These are phyloP conservation scores for Lissonota sp. DNA, from an alignment of 2,888 invertebrate species.

Conservation along the genomic window DNA sequence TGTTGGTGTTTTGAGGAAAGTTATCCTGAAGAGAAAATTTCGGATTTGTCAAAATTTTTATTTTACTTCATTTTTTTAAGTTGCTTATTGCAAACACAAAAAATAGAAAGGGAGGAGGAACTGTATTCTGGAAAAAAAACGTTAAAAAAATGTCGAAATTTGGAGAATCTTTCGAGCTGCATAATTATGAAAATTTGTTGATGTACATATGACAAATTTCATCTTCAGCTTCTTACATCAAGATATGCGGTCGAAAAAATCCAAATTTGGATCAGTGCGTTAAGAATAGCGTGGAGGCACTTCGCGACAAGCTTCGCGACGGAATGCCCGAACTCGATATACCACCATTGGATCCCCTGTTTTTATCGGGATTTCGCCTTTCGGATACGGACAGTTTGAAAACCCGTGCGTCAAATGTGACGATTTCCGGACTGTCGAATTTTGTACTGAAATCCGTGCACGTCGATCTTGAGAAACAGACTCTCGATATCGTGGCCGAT, in stretches of 20 bases:
- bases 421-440: conserved; percentile 70
- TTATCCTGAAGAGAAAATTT: no score
- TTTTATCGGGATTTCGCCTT: conserved; percentile 70
- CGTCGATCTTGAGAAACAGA: conserved; percentile 67
- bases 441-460: conserved; percentile 66
- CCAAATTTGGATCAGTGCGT: conserved; percentile 77
- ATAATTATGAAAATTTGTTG: no score
- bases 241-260: conserved; percentile 75
- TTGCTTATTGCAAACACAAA: no score
- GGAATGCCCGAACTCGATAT: conserved; percentile 79
- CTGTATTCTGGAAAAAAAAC: no score
- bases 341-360: conserved; percentile 76
- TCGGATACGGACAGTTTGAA: conserved; percentile 71
- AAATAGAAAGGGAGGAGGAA: no score
- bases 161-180: no score
- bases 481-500: conserved; percentile 58
- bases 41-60: no score
- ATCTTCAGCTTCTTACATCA: conserved; percentile 76
- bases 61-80: no score
- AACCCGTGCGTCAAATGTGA: conserved; percentile 71
- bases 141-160: no score
- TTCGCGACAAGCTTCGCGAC: conserved; percentile 64
- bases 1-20: no score
- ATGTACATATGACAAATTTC: not conserved
- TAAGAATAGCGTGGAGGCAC: conserved; percentile 66